Evolutionary conservation across 2,888 invertebrate species (phyloP), one percentile per base, ranked within the genome.

Genomic region (Acrocera orbiculus): DNA sequence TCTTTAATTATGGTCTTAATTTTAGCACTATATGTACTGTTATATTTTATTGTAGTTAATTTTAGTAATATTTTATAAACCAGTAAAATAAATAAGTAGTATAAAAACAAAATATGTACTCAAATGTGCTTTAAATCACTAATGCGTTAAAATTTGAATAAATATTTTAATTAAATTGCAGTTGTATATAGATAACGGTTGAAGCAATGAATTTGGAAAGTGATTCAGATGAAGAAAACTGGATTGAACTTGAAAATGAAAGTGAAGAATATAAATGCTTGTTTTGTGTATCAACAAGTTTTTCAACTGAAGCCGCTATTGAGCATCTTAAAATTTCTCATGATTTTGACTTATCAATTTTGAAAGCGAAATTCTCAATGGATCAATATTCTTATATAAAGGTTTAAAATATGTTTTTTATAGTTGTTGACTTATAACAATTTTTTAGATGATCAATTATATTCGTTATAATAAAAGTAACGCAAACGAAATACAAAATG

Each of bases 361-460:
- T 85, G 23, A 78, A 80, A 54, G 54, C 55, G 4, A 77, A 71
- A 51, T 74, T 76, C 47, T 68, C 68, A 44, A 76, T 86, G 70
- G 83, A 86, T 52, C 76, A 76, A 48, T 83, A 86, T 57, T 76
- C 76, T 0, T 82, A 76, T 45, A 76, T 81, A 16, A 81, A 81
- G 54, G 46, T 49, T 28, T 2, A 16, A 15, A 16, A 22, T 25
- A 13, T 29, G 6, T 24, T 13, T 16, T 17, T 13, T 19, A 17
- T 17, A 25, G 17, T 20, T 27, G 16, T 25, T 13, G 13, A n/a
- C n/a, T n/a, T n/a, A n/a, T n/a, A n/a, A n/a, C n/a, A n/a, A n/a
- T n/a, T n/a, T n/a, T 34, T 11, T 48, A 61, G 49, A 57, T 87
- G 48, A 70, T 87, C 2, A 87, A 86, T 59, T 87, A 73, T 48